A percentile compares a stretch with the other conserved stretches of the same genome.
Conservation (phyloP, 2,888 invertebrate genomes). For the Lithosia quadra region DNA sequence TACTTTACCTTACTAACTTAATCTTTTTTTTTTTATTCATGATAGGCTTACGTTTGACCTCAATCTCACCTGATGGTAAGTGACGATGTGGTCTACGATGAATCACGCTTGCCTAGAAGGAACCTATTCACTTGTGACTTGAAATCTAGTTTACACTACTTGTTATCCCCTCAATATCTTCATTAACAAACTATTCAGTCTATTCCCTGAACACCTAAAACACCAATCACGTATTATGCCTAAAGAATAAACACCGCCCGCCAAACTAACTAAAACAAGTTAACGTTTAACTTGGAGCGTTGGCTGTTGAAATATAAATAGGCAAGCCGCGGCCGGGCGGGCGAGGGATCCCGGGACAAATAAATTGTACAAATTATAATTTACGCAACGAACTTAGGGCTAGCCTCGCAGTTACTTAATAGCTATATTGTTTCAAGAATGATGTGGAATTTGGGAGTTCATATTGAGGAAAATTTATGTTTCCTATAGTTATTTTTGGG, state of each 20-base stretch:
- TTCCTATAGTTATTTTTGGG: neutral
- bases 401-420: conserved; percentile 9
- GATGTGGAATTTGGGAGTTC: neutral
- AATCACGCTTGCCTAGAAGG: no score
- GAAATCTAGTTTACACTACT: neutral
- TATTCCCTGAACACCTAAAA: neutral
- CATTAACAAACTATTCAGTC: neutral
- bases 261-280: conserved; percentile 5
- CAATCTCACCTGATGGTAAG: no score
- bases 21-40: no score
- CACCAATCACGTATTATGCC: neutral
- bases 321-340: neutral
- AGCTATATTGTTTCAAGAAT: conserved; percentile 6
- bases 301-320: conserved; percentile 9
- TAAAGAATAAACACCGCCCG: neutral
- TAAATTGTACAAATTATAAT: conserved; percentile 25
- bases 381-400: conserved; percentile 12
- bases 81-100: no score
- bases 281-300: neutral
- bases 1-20: no score
- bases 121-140: no score
- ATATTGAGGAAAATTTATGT: neutral
- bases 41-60: no score
- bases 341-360: conserved; percentile 5
- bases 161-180: neutral